A percentile compares a stretch with the other conserved stretches of the same genome.
phyloP scores from a whole-genome alignment of 53 echinoderm and acorn worm species.

The Temnopleurus reevesii region DNA sequence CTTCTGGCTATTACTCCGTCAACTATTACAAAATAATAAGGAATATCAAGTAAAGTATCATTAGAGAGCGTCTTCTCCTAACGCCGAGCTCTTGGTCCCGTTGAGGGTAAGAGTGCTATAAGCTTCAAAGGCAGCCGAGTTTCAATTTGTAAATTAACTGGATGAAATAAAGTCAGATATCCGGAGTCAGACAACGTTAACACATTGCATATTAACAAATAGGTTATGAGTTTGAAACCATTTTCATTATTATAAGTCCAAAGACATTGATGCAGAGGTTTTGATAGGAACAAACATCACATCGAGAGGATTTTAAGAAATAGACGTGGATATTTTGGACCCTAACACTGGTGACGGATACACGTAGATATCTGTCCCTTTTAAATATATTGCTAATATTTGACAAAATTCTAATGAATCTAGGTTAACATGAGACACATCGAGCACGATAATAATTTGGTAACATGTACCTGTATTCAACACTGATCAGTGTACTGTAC shows the following conservation, averaged over 20 bases:
- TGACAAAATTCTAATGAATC: no score
- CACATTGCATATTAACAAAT: background rate
- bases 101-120: background rate
- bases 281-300: conserved; percentile 1
- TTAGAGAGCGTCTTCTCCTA: background rate
- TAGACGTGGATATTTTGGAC: background rate
- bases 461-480: no score
- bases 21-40: conserved; percentile 46
- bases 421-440: no score
- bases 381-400: no score
- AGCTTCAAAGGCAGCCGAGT: conserved; percentile 47
- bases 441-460: no score
- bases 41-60: conserved; percentile 35
- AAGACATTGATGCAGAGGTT: background rate
- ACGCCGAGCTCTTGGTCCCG: background rate
- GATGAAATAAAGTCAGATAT: conserved; percentile 8
- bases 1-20: conserved; percentile 32
- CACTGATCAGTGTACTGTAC: no score
- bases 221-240: conserved; percentile 31
- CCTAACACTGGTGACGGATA: background rate
- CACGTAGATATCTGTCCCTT: no score
- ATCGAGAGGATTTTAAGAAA: background rate
- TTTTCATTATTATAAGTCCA: background rate
- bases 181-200: conserved; percentile 13
- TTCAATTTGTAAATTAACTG: conserved; percentile 50